Evolutionary conservation across 1,140 invertebrate species (phyloP).

Genomic region (Ostrea edulis): DNA sequence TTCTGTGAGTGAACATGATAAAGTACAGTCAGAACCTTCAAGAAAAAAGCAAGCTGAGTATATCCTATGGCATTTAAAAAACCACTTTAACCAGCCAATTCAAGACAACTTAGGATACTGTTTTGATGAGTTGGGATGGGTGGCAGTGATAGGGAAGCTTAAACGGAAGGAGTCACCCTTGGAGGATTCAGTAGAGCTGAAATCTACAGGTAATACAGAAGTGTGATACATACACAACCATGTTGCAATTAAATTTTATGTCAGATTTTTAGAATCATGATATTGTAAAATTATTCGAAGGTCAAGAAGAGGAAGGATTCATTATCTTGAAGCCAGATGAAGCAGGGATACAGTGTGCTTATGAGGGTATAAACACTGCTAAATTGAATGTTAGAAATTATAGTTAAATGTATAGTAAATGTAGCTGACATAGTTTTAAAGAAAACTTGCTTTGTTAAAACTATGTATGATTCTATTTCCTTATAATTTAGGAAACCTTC

Average conservation of each 20-base stretch:
- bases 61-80: neutral
- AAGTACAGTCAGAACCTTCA: neutral
- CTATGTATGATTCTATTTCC: neutral
- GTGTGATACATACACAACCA: neutral
- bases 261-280: no score
- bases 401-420: no score
- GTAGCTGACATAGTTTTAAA: neutral
- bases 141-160: neutral
- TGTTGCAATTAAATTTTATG: no score
- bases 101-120: neutral
- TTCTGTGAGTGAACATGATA: neutral
- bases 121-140: neutral
- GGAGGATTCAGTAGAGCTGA: neutral
- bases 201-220: neutral
- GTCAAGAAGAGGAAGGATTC: neutral
- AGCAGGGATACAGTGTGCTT: neutral
- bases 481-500: neutral
- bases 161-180: neutral
- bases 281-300: neutral
- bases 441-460: neutral
- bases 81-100: neutral
- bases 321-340: neutral
- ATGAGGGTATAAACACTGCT: neutral
- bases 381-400: no score
- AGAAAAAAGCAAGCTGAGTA: neutral